These are phyloP conservation scores for Agelas oroides DNA, from an alignment of 37 sponge, comb jelly and placozoan genomes.

Conservation along the genomic window DNA sequence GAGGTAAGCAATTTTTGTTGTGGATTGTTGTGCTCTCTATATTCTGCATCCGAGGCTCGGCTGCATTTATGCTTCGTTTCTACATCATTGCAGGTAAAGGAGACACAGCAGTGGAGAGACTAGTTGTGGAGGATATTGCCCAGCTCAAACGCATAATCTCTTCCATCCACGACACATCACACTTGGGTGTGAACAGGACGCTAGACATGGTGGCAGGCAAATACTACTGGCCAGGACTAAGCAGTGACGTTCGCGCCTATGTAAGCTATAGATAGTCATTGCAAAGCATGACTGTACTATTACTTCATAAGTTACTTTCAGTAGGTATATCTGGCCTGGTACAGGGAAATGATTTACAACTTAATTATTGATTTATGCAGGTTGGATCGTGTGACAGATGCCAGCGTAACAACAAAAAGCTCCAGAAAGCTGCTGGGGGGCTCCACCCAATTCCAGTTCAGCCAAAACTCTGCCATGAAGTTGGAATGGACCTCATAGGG, in stretches of 20 bases:
- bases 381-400: slow-evolving; percentile 46
- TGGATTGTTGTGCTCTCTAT: too few species aligned
- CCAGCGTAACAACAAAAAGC: slow-evolving; percentile 44
- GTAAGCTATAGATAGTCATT: background rate
- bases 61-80: too few species aligned
- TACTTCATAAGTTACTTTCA: too few species aligned
- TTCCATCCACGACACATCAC: background rate
- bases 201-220: background rate
- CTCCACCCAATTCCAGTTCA: slow-evolving; percentile 56
- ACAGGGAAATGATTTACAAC: too few species aligned
- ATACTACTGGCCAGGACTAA: slow-evolving; percentile 5
- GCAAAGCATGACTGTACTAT: too few species aligned
- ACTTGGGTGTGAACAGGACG: background rate
- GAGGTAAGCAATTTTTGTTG: too few species aligned
- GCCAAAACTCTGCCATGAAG: slow-evolving; percentile 25
- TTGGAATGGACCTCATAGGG: slow-evolving; percentile 69
- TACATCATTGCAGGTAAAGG: too few species aligned
- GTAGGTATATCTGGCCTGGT: too few species aligned
- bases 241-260: background rate
- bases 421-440: slow-evolving; percentile 19
- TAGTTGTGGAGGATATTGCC: too few species aligned
- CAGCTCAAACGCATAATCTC: background rate
- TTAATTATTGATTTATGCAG: background rate
- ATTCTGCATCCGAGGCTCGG: too few species aligned
- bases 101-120: too few species aligned